Evolutionary conservation across 2,888 invertebrate genomes (phyloP).

Genomic region (Imbricaverruca yamaguchii): DNA sequence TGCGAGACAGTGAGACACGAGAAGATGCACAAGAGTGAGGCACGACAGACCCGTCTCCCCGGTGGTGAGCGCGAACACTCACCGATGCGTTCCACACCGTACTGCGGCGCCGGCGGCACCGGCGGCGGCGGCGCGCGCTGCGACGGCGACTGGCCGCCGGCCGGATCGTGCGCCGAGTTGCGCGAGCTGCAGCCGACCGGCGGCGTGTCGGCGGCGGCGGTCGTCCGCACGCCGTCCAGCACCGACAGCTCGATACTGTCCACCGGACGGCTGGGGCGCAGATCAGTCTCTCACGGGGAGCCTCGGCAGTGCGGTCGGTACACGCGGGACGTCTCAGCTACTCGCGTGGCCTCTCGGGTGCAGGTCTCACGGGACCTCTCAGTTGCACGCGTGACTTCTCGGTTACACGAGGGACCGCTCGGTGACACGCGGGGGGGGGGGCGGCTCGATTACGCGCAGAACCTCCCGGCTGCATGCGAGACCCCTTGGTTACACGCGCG

Average conservation of each 20-base stretch:
- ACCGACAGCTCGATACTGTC: conserved; percentile 80
- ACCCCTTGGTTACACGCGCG: too few species aligned
- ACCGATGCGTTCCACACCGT: conserved; percentile 55
- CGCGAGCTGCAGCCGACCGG: conserved; percentile 57
- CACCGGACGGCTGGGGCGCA: conserved; percentile 51
- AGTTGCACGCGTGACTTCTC: too few species aligned
- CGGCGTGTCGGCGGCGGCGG: conserved; percentile 40
- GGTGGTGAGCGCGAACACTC: conserved; percentile 31
- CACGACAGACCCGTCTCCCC: too few species aligned
- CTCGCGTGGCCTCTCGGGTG: background rate
- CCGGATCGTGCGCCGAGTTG: conserved; percentile 55
- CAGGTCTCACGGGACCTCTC: background rate
- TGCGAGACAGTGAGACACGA: too few species aligned
- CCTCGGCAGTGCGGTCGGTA: too few species aligned
- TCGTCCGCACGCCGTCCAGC: conserved; percentile 41
- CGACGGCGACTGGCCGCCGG: conserved; percentile 20
- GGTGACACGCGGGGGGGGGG: too few species aligned
- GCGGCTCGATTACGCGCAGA: too few species aligned
- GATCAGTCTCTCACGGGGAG: too few species aligned
- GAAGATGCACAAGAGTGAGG: too few species aligned
- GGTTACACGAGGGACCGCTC: too few species aligned
- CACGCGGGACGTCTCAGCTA: too few species aligned
- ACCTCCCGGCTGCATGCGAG: too few species aligned
- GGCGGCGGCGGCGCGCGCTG: background rate
- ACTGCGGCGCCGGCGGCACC: background rate